phyloP scores from a whole-genome alignment of 2,888 invertebrate genomes.

The Sclerodermus sp. region DNA sequence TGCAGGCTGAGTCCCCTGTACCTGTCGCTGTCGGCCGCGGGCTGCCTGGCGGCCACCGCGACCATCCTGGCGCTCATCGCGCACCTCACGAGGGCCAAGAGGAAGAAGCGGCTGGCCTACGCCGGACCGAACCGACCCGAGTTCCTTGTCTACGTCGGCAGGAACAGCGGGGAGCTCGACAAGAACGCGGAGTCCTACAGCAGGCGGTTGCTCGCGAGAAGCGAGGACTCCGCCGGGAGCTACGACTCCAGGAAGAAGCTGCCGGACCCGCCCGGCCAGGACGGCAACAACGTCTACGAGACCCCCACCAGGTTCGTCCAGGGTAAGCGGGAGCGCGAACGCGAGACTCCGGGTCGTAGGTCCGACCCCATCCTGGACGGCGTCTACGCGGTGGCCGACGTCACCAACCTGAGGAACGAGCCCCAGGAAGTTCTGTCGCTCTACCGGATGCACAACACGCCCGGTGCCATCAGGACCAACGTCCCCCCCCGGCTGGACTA shows the following conservation, averaged over 20 bases:
- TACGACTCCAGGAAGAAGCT: slow-evolving; percentile 40
- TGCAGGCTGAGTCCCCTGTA: slow-evolving; percentile 51
- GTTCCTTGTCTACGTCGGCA: slow-evolving; percentile 52
- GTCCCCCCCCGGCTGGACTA: slow-evolving; percentile 36
- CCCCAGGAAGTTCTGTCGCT: slow-evolving; percentile 47
- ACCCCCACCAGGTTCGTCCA: slow-evolving; percentile 31
- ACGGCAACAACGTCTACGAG: slow-evolving; percentile 45
- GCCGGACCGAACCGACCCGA: slow-evolving; percentile 50
- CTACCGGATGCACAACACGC: slow-evolving; percentile 42
- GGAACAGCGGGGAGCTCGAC: slow-evolving; percentile 42
- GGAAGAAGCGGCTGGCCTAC: slow-evolving; percentile 47
- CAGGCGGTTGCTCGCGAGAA: slow-evolving; percentile 43
- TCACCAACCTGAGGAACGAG: slow-evolving; percentile 46
- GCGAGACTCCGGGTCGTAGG: not conserved
- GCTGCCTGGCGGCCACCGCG: slow-evolving; percentile 49
- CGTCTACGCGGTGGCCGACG: slow-evolving; percentile 53
- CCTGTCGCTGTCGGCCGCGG: slow-evolving; percentile 51
- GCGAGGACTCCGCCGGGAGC: slow-evolving; percentile 45
- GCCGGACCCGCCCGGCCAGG: slow-evolving; percentile 25
- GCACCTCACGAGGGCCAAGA: slow-evolving; percentile 44
- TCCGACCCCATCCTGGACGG: slow-evolving; percentile 24
- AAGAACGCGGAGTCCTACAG: slow-evolving; percentile 50
- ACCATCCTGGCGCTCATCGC: slow-evolving; percentile 51
- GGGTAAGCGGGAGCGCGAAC: slow-evolving; percentile 18
- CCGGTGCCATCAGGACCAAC: slow-evolving; percentile 26